A percentile compares a stretch with the other conserved stretches of the same genome.
Conservation (phyloP, 2,797 vertebrate genomes). For the Aphelocoma californica region DNA sequence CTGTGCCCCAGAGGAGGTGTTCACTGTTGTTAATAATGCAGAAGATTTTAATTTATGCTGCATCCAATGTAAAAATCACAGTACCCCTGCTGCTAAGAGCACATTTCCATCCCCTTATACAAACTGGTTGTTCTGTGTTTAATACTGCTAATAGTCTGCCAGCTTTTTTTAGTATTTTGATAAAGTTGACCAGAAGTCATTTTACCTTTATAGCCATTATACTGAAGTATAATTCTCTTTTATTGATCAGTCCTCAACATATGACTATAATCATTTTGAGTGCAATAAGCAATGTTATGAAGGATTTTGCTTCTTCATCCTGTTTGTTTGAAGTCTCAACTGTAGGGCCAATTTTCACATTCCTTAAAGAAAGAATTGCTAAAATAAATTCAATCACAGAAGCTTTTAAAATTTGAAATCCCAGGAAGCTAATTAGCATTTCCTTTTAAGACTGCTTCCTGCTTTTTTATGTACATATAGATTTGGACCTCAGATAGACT, state of each 20-base stretch:
- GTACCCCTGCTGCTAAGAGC: not conserved
- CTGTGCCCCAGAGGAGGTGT: not conserved
- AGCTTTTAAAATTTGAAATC: slow-evolving; percentile 78
- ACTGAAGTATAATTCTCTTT: slow-evolving; percentile 41
- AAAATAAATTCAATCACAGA: slow-evolving; percentile 71
- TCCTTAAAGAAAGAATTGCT: slow-evolving; percentile 69
- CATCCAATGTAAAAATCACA: slow-evolving; percentile 30
- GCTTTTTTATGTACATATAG: slow-evolving; percentile 68
- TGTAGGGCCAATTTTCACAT: slow-evolving; percentile 66
- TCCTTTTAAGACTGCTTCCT: slow-evolving; percentile 78
- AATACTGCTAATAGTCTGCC: not conserved
- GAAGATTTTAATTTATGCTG: slow-evolving; percentile 53
- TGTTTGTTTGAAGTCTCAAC: slow-evolving; percentile 67
- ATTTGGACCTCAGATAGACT: slow-evolving; percentile 66
- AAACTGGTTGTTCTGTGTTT: not conserved
- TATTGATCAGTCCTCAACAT: not conserved
- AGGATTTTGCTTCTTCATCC: slow-evolving; percentile 43
- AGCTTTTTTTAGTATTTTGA: slow-evolving; percentile 1
- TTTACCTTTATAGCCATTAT: slow-evolving; percentile 25
- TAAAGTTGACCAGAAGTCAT: slow-evolving; percentile 45
- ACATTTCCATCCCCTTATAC: not conserved
- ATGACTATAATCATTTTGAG: slow-evolving; percentile 4
- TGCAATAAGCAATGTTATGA: slow-evolving; percentile 33
- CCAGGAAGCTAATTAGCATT: slow-evolving; percentile 74
- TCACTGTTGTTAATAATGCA: slow-evolving; percentile 50